A percentile compares a stretch with the other conserved stretches of the same genome.
Evolutionary conservation across 2,113 vertebrate genomes (phyloP).

Genomic region (Cyprinodon tularosa): DNA sequence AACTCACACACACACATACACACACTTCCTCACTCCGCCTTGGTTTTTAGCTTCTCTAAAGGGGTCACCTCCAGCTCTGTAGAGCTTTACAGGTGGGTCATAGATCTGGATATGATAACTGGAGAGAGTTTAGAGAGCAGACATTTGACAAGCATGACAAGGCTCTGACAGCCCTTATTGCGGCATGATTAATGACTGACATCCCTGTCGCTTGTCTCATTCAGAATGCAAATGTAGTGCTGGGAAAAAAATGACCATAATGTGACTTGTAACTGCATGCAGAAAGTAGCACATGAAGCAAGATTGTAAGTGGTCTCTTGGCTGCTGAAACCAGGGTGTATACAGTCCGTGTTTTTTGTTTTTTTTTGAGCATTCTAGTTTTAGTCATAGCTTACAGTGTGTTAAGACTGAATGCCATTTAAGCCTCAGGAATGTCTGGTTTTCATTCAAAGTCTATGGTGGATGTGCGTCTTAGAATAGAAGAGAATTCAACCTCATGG

Average conservation of each 20-base stretch:
- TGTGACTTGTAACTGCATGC: slow-evolving; percentile 70
- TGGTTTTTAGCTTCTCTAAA: slow-evolving; percentile 46
- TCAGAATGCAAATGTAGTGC: slow-evolving; percentile 79
- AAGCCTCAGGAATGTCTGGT: too few species aligned
- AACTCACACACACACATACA: not conserved
- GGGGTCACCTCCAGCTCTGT: slow-evolving; percentile 77
- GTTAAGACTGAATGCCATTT: too few species aligned
- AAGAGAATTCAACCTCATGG: too few species aligned
- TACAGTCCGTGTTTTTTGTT: not conserved
- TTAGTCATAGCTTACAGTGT: too few species aligned
- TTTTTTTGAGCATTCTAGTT: too few species aligned
- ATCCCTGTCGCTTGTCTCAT: slow-evolving; percentile 69
- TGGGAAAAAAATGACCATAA: slow-evolving; percentile 76
- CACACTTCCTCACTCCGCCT: not conserved
- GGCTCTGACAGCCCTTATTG: slow-evolving; percentile 83
- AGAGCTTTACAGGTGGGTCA: slow-evolving; percentile 80
- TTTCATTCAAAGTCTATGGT: too few species aligned
- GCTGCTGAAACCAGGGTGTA: slow-evolving; percentile 48
- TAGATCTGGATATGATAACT: slow-evolving; percentile 82
- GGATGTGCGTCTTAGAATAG: too few species aligned
- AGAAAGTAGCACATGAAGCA: slow-evolving; percentile 50
- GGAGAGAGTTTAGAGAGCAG: slow-evolving; percentile 76
- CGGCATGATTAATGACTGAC: slow-evolving; percentile 87
- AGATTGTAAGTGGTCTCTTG: slow-evolving; percentile 6
- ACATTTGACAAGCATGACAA: slow-evolving; percentile 83